A percentile compares a stretch with the other conserved stretches of the same genome.
Evolutionary conservation across 1,140 invertebrate species (phyloP).

Genomic region (Bombus confusus): DNA sequence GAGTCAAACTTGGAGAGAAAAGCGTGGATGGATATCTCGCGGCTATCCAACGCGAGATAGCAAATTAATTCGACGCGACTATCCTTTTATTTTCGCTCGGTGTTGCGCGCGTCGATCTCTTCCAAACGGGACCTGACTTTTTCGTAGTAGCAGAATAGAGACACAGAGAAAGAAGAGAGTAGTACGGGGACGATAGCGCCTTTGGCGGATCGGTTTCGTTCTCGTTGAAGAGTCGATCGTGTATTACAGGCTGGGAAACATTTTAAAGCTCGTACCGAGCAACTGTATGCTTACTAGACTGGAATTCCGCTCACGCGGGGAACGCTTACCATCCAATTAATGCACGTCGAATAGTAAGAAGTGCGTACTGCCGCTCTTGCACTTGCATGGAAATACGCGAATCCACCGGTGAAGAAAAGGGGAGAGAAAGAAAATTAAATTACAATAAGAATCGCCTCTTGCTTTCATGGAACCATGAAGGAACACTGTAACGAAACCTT

Average conservation of each 20-base stretch:
- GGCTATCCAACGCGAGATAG: background rate
- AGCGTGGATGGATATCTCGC: background rate
- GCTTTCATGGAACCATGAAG: no score
- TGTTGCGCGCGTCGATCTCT: background rate
- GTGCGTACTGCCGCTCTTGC: constrained; percentile 28
- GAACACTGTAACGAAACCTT: background rate
- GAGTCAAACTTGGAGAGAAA: constrained; percentile 33
- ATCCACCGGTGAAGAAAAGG: background rate
- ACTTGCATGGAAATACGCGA: constrained; percentile 25
- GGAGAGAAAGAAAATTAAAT: background rate
- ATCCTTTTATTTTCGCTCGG: background rate
- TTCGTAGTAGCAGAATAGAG: no score
- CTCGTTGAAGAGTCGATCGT: constrained; percentile 20
- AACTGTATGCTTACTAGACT: constrained; percentile 73
- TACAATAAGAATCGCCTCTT: background rate
- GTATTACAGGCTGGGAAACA: constrained; percentile 52
- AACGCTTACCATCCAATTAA: constrained; percentile 66
- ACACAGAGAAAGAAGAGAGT: background rate
- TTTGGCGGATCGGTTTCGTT: constrained; percentile 18
- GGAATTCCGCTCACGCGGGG: constrained; percentile 69
- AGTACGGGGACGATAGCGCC: background rate
- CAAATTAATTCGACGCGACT: constrained; percentile 3
- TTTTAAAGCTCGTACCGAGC: constrained; percentile 57
- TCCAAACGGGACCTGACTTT: background rate
- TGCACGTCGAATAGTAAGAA: constrained; percentile 62